phyloP scores from a whole-genome alignment of 2,113 vertebrate species.

The Crotalus horridus region DNA sequence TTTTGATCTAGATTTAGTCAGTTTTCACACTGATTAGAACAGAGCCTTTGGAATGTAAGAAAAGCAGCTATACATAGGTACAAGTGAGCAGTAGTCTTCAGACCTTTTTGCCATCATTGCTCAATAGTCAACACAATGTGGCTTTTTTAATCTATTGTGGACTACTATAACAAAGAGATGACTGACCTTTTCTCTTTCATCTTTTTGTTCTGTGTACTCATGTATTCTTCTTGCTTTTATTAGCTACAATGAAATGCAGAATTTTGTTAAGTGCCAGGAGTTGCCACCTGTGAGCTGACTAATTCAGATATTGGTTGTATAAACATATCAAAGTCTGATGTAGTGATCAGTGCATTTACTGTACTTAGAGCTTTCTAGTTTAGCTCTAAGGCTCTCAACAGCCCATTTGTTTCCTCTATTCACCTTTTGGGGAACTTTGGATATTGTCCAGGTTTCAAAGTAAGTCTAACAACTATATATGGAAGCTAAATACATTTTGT shows the following conservation, averaged over 20 bases:
- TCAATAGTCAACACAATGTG: neutral
- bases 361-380: neutral
- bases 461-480: neutral
- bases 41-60: neutral
- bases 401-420: slow-evolving; percentile 24
- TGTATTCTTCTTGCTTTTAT: neutral
- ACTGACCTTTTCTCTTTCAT: neutral
- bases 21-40: neutral
- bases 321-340: neutral
- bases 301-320: fast-evolving
- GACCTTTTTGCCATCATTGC: neutral
- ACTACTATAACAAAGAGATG: neutral
- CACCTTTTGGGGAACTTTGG: slow-evolving; percentile 3
- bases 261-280: neutral
- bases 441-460: slow-evolving; percentile 39
- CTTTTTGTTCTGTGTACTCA: fast-evolving
- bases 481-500: neutral
- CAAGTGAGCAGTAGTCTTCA: neutral
- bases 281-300: neutral
- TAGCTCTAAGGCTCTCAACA: slow-evolving; percentile 41
- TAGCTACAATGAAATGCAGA: neutral
- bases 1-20: neutral
- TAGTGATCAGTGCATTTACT: neutral
- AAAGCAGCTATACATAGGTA: neutral
- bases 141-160: neutral